Evolutionary conservation across 1,140 invertebrate genomes (phyloP), one percentile per base, ranked within the genome.

Genomic region (Drosophila kepulauana): DNA sequence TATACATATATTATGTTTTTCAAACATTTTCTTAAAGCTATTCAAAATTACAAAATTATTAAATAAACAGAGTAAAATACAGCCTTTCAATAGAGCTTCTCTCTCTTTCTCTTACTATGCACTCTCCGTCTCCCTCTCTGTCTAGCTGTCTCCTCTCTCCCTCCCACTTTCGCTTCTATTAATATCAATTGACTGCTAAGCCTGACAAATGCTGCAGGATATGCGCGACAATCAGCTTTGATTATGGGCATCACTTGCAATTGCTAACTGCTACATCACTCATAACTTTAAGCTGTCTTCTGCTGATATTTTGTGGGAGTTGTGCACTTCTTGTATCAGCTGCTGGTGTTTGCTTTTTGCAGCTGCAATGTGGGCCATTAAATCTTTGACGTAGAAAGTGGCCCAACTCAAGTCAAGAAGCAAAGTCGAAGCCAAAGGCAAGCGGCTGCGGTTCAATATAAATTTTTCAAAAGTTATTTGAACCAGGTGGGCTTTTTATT

Each of bases 401-500:
- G 61, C 68, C 15, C 56, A 61, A 61, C 58, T 71, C 59, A 51
- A 52, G 30, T 33, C 7, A 25, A 25, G 20, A 25, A 25, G 20
- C 20, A 25, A 25, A 25, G 20, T 25, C 20, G 20, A 25, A 25
- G 20, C n/a, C 41, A 28, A 54, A 38, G 59, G 20, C 49, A 33
- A 15, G 33, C 66, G 57, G 58, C 49, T 49, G 13, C 35, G 35
- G 75, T 89, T 88, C 81, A 75, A 87, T 87, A 84, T 72, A 88
- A 59, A 87, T 88, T 82, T 88, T 62, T 84, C 69, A 84, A 87
- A 87, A 87, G 77, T 84, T 88, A 88, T 88, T 78, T 84, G 77
- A 72, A 75, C 85, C 84, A 88, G 84, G 85, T 88, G 85, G 85
- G 80, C 81, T 64, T 75, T 67, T 88, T 88, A 88, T 88, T 88